These are phyloP conservation scores for Squalus acanthias DNA, from an alignment of 2,797 vertebrate species.

Conservation along the genomic window DNA sequence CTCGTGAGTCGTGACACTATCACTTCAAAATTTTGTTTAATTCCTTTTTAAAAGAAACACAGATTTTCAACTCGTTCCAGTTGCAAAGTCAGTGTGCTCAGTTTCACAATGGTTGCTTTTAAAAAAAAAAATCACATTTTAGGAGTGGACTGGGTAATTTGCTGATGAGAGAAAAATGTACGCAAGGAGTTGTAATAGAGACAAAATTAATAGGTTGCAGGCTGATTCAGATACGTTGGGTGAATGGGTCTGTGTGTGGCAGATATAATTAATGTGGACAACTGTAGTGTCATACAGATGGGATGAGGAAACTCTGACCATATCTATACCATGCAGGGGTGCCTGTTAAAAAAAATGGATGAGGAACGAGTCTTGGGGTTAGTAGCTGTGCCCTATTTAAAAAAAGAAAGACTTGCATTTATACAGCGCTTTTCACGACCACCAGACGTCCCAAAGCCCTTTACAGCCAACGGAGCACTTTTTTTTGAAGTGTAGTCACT, in stretches of 20 bases:
- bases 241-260: not conserved
- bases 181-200: not conserved
- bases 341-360: not conserved
- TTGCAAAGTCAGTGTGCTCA: not conserved
- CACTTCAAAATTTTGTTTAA: not conserved
- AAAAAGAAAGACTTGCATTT: no score
- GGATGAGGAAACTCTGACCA: not conserved
- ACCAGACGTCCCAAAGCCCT: no score
- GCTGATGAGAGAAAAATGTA: not conserved
- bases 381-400: not conserved
- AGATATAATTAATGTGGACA: not conserved
- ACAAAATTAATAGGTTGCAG: constrained; percentile 11
- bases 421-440: no score
- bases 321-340: not conserved
- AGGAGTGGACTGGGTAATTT: not conserved
- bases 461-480: no score
- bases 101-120: not conserved
- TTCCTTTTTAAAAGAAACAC: not conserved
- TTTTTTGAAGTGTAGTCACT: no score
- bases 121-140: not conserved
- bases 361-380: not conserved
- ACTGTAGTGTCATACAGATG: not conserved
- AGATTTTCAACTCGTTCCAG: not conserved
- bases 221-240: not conserved
- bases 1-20: no score